These are phyloP conservation scores for Heteromurus nitidus DNA, from an alignment of 2,888 invertebrate genomes.

Conservation along the genomic window DNA sequence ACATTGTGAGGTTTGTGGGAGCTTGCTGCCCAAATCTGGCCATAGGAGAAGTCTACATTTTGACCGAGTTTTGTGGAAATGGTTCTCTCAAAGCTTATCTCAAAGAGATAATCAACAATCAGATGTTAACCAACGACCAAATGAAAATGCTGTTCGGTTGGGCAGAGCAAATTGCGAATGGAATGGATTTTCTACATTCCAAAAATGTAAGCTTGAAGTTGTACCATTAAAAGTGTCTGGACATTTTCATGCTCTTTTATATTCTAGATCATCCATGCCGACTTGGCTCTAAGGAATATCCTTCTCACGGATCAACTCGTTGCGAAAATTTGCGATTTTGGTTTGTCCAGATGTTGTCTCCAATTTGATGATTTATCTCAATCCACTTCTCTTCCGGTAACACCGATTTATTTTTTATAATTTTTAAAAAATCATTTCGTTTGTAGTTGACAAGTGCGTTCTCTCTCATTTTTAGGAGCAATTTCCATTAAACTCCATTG, in stretches of 20 bases:
- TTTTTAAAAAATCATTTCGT: not conserved
- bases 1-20: conserved; percentile 29
- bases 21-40: not conserved
- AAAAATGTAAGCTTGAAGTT: not conserved
- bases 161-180: conserved; percentile 19
- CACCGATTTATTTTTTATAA: not conserved
- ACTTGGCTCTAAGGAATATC: conserved; percentile 25
- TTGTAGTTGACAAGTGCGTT: not conserved
- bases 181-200: conserved; percentile 17
- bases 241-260: not conserved
- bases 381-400: too few species aligned
- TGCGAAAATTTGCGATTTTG: conserved; percentile 41
- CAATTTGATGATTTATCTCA: too few species aligned
- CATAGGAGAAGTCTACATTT: not conserved
- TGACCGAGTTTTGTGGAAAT: conserved; percentile 20
- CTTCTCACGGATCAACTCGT: not conserved
- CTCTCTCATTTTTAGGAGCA: not conserved
- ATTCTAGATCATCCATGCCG: conserved; percentile 26
- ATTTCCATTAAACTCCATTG: conserved; percentile 27
- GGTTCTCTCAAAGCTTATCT: not conserved
- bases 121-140: not conserved
- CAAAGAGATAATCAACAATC: not conserved
- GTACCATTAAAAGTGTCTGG: not conserved
- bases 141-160: not conserved
- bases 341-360: not conserved